Percentiles rank a stretch among this genome's conserved stretches.
phyloP scores from a whole-genome alignment of 2,888 invertebrate species.

The Leucophora obtusa region DNA sequence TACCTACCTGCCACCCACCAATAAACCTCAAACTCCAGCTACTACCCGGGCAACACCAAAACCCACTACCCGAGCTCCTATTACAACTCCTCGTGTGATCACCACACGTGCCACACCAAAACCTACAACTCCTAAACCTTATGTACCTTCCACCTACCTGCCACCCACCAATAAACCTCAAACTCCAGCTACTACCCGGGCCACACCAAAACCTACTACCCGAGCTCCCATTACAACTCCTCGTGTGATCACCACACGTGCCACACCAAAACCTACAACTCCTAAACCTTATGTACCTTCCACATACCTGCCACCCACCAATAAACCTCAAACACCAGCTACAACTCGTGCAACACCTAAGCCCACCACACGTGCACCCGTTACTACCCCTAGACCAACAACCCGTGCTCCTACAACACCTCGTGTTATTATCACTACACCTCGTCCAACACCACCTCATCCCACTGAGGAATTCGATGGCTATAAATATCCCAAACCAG shows the following conservation, averaged over 20 bases:
- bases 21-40: conserved; percentile 60
- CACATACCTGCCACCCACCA: conserved; percentile 64
- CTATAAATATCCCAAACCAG: conserved; percentile 74
- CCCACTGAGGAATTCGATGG: conserved; percentile 68
- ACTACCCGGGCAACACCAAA: conserved; percentile 22
- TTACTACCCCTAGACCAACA: conserved; percentile 40
- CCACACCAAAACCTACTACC: conserved; percentile 57
- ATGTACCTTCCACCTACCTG: conserved; percentile 21
- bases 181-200: conserved; percentile 64
- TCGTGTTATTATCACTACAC: conserved; percentile 65
- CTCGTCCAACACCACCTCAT: conserved; percentile 52
- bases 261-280: conserved; percentile 44
- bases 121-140: conserved; percentile 37
- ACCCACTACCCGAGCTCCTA: conserved; percentile 13
- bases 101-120: conserved; percentile 48
- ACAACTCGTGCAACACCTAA: conserved; percentile 48
- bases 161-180: conserved; percentile 54
- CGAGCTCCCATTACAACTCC: conserved; percentile 45
- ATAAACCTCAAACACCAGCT: conserved; percentile 53
- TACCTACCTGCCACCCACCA: conserved; percentile 68
- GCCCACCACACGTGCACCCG: conserved; percentile 55
- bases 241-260: conserved; percentile 59
- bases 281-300: conserved; percentile 50
- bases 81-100: conserved; percentile 33
- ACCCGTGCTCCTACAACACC: conserved; percentile 58